Percentiles rank a stretch among this genome's conserved stretches.
phyloP scores from a whole-genome alignment of 1,140 invertebrate genomes.

The Cotesia typhae region DNA sequence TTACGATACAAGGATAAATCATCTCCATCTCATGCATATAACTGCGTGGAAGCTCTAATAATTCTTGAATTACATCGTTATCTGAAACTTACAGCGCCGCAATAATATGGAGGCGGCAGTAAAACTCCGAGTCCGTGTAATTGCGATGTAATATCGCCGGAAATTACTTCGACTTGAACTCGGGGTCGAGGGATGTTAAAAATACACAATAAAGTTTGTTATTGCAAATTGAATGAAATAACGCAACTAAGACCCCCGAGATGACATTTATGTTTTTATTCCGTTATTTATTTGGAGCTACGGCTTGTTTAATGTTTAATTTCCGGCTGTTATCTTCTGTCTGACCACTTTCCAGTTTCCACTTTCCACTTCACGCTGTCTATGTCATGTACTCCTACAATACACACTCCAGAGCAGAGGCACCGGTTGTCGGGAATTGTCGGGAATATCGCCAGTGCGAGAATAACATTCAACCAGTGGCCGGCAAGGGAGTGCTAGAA shows the following conservation, averaged over 20 bases:
- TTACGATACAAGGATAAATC: neutral
- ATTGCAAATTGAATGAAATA: too few relatives aligned
- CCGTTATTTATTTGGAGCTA: neutral
- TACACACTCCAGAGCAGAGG: too few relatives aligned
- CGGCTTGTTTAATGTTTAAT: conserved; percentile 16
- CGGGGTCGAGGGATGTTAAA: neutral
- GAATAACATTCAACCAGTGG: conserved; percentile 37
- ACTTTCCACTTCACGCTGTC: too few relatives aligned
- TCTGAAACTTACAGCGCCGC: neutral
- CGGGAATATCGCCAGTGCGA: conserved; percentile 21
- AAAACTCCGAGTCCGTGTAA: neutral
- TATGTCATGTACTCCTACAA: neutral
- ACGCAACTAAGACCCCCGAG: too few relatives aligned
- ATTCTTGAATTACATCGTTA: conserved; percentile 9
- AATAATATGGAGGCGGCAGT: neutral
- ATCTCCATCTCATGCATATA: neutral
- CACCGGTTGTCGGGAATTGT: neutral
- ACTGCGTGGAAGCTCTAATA: neutral
- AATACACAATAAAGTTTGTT: neutral
- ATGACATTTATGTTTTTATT: conserved; percentile 7
- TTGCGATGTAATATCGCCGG: neutral
- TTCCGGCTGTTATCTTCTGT: conserved; percentile 16
- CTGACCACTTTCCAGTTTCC: conserved; percentile 1
- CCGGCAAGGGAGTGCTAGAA: conserved; percentile 25
- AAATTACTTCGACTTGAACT: too few relatives aligned